phyloP scores from a whole-genome alignment of 35 echinoderm and acorn worm species.

The Acanthaster planci region DNA sequence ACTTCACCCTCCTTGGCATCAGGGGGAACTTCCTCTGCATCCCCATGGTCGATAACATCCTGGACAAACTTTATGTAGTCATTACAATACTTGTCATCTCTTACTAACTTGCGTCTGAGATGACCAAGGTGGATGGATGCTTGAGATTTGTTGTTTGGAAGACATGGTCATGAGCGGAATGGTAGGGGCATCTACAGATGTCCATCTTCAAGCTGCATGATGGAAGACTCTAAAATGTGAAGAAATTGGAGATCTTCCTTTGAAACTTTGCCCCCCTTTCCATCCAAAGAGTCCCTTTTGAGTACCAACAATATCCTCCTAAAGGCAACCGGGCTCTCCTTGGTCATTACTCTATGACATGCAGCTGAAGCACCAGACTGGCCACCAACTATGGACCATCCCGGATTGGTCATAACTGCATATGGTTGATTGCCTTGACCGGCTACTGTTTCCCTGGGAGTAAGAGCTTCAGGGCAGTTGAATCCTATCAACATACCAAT shows the following conservation, averaged over 20 bases:
- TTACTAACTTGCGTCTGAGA: slow-evolving; percentile 30
- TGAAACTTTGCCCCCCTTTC: neutral
- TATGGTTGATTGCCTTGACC: slow-evolving; percentile 43
- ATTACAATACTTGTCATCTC: slow-evolving; percentile 37
- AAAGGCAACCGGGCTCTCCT: neutral
- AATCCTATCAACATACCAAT: slow-evolving; percentile 67
- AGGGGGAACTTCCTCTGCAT: slow-evolving; percentile 43
- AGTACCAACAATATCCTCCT: slow-evolving; percentile 21
- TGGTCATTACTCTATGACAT: neutral
- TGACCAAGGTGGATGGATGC: slow-evolving; percentile 56
- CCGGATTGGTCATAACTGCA: slow-evolving; percentile 49
- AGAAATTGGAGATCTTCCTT: slow-evolving; percentile 10
- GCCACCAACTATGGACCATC: slow-evolving; percentile 47
- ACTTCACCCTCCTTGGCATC: neutral
- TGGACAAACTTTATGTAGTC: slow-evolving; percentile 46
- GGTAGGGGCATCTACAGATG: slow-evolving; percentile 63
- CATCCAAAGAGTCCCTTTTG: slow-evolving; percentile 28
- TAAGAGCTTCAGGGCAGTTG: slow-evolving; percentile 63
- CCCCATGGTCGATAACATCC: slow-evolving; percentile 40
- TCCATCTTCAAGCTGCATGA: slow-evolving; percentile 21
- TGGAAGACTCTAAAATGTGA: neutral
- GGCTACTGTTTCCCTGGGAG: slow-evolving; percentile 31
- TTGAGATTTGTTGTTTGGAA: slow-evolving; percentile 33
- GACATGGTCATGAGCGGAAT: neutral
- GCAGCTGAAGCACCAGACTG: neutral